Percentiles rank a stretch among this genome's conserved stretches.
Conservation (phyloP, 1,140 invertebrate species). For the Cephus cinctus region DNA sequence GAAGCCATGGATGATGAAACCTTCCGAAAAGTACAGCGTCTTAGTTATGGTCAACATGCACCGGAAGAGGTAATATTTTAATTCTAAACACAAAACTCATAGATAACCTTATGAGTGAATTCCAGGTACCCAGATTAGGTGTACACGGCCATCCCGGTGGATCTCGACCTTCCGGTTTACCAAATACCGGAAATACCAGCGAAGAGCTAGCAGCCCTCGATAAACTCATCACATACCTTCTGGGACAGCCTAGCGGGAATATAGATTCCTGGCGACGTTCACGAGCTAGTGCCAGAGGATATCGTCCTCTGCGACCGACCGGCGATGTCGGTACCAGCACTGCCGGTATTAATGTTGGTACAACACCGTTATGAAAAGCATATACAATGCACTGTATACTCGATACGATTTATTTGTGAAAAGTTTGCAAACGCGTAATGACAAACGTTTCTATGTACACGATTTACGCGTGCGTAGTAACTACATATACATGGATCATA, state of each 20-base stretch:
- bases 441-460: too few species aligned
- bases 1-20: slow-evolving; percentile 69
- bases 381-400: too few species aligned
- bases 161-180: neutral
- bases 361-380: slow-evolving; percentile 38
- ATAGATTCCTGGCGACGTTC: slow-evolving; percentile 45
- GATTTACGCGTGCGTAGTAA: too few species aligned
- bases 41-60: slow-evolving; percentile 69
- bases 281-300: slow-evolving; percentile 37
- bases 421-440: too few species aligned
- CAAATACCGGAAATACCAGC: slow-evolving; percentile 29
- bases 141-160: too few species aligned
- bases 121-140: too few species aligned
- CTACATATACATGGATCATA: too few species aligned
- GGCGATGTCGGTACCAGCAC: slow-evolving; percentile 12
- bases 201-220: slow-evolving; percentile 45
- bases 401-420: too few species aligned
- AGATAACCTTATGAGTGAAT: too few species aligned
- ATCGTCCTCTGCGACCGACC: slow-evolving; percentile 35
- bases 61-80: slow-evolving; percentile 67
- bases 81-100: too few species aligned
- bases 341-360: slow-evolving; percentile 23
- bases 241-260: slow-evolving; percentile 34
- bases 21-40: slow-evolving; percentile 67
- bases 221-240: slow-evolving; percentile 39